Conservation (phyloP, 2,888 invertebrate genomes). For the Eilema depressum region DNA sequence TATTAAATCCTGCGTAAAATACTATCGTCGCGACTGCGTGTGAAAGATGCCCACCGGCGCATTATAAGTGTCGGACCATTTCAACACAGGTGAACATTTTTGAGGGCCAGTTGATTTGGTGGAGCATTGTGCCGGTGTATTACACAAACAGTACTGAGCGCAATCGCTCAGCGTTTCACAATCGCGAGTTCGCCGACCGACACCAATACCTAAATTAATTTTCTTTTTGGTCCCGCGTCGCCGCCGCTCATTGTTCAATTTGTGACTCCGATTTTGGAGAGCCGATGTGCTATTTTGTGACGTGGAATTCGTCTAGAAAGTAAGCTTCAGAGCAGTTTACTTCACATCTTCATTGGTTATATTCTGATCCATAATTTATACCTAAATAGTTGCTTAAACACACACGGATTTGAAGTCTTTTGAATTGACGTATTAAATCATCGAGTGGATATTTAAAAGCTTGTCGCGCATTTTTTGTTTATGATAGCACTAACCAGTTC, state of each 20-base stretch:
- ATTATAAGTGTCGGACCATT: slow-evolving; percentile 59
- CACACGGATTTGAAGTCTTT: slow-evolving; percentile 15
- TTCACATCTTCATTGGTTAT: slow-evolving; percentile 4
- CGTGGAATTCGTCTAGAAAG: slow-evolving; percentile 66
- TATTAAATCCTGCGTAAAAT: background rate
- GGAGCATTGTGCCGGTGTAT: slow-evolving; percentile 80
- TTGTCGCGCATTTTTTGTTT: slow-evolving; percentile 52
- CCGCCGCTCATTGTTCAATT: slow-evolving; percentile 80
- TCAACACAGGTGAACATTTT: slow-evolving; percentile 78
- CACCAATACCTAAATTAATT: slow-evolving; percentile 87
- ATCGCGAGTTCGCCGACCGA: slow-evolving; percentile 83
- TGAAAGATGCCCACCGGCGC: slow-evolving; percentile 50
- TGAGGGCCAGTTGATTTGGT: slow-evolving; percentile 78
- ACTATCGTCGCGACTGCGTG: slow-evolving; percentile 16
- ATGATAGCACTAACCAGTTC: slow-evolving; percentile 67
- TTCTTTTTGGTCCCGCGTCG: slow-evolving; percentile 81
- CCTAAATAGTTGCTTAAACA: slow-evolving; percentile 8
- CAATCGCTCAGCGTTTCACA: slow-evolving; percentile 84
- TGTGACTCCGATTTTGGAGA: slow-evolving; percentile 75
- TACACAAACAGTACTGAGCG: slow-evolving; percentile 83
- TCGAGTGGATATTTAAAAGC: slow-evolving; percentile 31
- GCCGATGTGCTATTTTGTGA: slow-evolving; percentile 69
- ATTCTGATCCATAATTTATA: slow-evolving; percentile 9
- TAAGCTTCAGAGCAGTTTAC: slow-evolving; percentile 57
- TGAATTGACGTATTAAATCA: slow-evolving; percentile 32